Percentiles rank a stretch among this genome's conserved stretches.
Evolutionary conservation across 2,888 invertebrate species (phyloP).

Genomic region (Drosophila sordidapex): DNA sequence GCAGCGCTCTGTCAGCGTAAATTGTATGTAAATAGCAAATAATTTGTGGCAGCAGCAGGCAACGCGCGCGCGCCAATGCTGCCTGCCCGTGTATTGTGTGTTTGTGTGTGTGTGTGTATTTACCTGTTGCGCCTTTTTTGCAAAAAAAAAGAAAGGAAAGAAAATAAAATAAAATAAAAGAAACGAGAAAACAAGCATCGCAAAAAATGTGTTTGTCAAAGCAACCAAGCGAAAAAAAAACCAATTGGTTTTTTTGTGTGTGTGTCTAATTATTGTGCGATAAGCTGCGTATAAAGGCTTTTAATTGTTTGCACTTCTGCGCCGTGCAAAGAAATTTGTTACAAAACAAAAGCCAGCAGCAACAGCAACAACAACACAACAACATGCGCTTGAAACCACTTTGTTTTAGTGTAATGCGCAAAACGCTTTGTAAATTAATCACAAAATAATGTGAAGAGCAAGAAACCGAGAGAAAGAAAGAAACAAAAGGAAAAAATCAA

Average conservation of each 20-base stretch:
- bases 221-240: conserved; percentile 8
- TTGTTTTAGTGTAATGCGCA: conserved; percentile 45
- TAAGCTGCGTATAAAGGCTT: conserved; percentile 62
- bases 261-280: conserved; percentile 48
- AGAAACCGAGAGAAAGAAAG: conserved; percentile 1
- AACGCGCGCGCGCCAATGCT: conserved; percentile 63
- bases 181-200: conserved; percentile 23
- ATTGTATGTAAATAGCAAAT: conserved; percentile 30
- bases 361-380: conserved; percentile 12
- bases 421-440: conserved; percentile 28
- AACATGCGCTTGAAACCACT: conserved; percentile 24
- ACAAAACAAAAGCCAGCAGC: conserved; percentile 35
- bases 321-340: conserved; percentile 49
- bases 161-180: conserved; percentile 11
- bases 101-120: conserved; percentile 38
- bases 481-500: conserved; percentile 56
- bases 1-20: conserved; percentile 5
- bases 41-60: conserved; percentile 34
- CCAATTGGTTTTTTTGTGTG: conserved; percentile 14
- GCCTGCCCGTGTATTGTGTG: conserved; percentile 17
- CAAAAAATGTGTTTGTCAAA: conserved; percentile 19
- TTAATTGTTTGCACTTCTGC: conserved; percentile 46
- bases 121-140: conserved; percentile 63
- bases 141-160: conserved; percentile 19
- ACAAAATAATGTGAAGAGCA: conserved; percentile 4